Conservation (phyloP, 2,797 vertebrate genomes). For the Rhinophrynus dorsalis region DNA sequence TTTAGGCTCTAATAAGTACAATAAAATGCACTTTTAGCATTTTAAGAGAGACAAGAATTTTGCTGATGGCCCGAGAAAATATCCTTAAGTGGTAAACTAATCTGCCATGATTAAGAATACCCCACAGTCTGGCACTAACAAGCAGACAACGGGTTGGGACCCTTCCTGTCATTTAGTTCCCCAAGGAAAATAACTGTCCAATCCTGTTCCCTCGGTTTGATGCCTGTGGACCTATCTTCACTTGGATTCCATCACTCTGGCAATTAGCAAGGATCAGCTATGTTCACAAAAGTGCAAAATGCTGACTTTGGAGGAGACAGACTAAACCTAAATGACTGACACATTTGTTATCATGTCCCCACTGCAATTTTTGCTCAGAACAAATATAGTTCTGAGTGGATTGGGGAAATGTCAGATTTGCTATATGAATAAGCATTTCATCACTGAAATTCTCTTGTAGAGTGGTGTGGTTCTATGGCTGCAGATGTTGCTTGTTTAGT, state of each 20-base stretch:
- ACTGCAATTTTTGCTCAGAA: not conserved
- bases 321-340: slow-evolving; percentile 25
- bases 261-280: slow-evolving; percentile 37
- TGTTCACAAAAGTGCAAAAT: slow-evolving; percentile 32
- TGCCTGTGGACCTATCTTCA: slow-evolving; percentile 25
- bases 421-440: not conserved
- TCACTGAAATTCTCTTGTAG: not conserved
- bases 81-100: slow-evolving; percentile 29
- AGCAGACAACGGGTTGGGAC: not conserved
- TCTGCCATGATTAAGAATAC: slow-evolving; percentile 29
- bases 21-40: not conserved
- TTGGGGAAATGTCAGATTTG: not conserved
- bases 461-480: not conserved
- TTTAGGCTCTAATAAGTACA: not conserved
- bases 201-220: slow-evolving; percentile 7
- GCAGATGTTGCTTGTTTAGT: not conserved
- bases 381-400: not conserved
- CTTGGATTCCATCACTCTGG: slow-evolving; percentile 31
- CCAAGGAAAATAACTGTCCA: slow-evolving; percentile 27
- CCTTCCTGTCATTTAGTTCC: slow-evolving; percentile 19
- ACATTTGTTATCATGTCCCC: slow-evolving; percentile 24
- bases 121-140: slow-evolving; percentile 26
- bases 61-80: slow-evolving; percentile 21
- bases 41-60: slow-evolving; percentile 24
- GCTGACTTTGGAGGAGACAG: slow-evolving; percentile 24